These are phyloP conservation scores for Mythimna lalbum DNA, from an alignment of 2,888 invertebrate species.

Conservation along the genomic window DNA sequence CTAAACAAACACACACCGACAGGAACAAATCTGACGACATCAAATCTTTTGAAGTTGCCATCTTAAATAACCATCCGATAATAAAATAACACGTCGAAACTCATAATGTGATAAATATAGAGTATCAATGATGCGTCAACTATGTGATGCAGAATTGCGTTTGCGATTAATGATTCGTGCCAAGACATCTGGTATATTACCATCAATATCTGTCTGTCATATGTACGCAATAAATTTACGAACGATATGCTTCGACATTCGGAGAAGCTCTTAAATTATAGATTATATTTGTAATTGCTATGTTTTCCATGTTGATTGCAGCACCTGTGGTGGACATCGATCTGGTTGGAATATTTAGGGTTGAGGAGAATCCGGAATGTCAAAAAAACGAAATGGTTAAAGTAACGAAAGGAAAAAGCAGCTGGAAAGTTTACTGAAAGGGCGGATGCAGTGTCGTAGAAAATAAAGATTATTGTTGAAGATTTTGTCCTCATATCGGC, in stretches of 20 bases:
- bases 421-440: background rate
- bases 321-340: constrained; percentile 44
- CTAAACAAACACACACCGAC: constrained; percentile 39
- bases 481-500: too few relatives aligned
- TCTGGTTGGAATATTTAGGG: constrained; percentile 13
- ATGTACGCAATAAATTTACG: constrained; percentile 62
- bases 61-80: constrained; percentile 47
- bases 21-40: constrained; percentile 43
- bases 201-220: constrained; percentile 77
- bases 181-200: constrained; percentile 67
- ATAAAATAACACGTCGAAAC: constrained; percentile 56
- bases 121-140: constrained; percentile 82
- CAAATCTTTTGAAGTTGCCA: constrained; percentile 55
- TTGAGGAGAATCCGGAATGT: background rate
- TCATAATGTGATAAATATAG: constrained; percentile 74
- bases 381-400: background rate
- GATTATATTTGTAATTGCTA: constrained; percentile 31
- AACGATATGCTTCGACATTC: constrained; percentile 62
- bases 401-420: background rate
- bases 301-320: constrained; percentile 43
- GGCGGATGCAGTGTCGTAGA: background rate
- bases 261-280: constrained; percentile 40
- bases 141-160: constrained; percentile 76
- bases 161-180: constrained; percentile 69
- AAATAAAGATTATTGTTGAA: background rate